A percentile compares a stretch with the other conserved stretches of the same genome.
Evolutionary conservation across 2,888 invertebrate species (phyloP).

Genomic region (Capitulum mitella): DNA sequence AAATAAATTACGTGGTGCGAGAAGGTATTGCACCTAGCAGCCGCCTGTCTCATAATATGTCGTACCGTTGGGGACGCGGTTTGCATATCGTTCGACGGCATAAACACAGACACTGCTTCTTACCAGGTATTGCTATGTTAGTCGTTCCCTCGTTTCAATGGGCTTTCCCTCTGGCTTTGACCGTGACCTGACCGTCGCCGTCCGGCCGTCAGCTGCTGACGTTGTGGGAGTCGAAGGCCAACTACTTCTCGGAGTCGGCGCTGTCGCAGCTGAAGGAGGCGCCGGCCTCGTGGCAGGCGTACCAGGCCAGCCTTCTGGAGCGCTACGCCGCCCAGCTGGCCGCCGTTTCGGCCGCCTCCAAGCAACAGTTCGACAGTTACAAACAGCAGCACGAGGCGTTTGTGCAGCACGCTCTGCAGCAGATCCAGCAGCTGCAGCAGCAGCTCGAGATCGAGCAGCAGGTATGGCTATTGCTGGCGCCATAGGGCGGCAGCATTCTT

Average conservation of each 20-base stretch:
- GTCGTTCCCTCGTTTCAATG: too few relatives aligned
- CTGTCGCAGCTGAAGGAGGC: constrained; percentile 83
- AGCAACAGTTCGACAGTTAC: constrained; percentile 70
- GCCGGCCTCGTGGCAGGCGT: constrained; percentile 76
- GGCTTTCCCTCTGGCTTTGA: too few relatives aligned
- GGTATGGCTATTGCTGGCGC: too few relatives aligned
- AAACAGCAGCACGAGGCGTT: constrained; percentile 94
- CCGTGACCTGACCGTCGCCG: too few relatives aligned
- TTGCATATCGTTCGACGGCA: too few relatives aligned
- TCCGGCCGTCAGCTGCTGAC: constrained; percentile 58
- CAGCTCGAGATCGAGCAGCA: constrained; percentile 35
- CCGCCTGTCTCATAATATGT: too few relatives aligned
- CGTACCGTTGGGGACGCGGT: too few relatives aligned
- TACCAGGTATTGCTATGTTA: too few relatives aligned
- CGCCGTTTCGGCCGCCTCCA: constrained; percentile 68
- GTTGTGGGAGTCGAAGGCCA: constrained; percentile 93
- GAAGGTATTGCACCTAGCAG: too few relatives aligned
- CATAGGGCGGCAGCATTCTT: too few relatives aligned
- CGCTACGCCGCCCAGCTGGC: constrained; percentile 70
- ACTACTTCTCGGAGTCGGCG: constrained; percentile 73
- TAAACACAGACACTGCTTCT: too few relatives aligned
- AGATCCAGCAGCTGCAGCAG: constrained; percentile 63
- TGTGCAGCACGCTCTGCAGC: constrained; percentile 80
- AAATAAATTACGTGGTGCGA: too few relatives aligned
- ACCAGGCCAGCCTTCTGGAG: constrained; percentile 74